Conservation (phyloP, 2,888 invertebrate species). For the Aproaerema taeniolella region DNA sequence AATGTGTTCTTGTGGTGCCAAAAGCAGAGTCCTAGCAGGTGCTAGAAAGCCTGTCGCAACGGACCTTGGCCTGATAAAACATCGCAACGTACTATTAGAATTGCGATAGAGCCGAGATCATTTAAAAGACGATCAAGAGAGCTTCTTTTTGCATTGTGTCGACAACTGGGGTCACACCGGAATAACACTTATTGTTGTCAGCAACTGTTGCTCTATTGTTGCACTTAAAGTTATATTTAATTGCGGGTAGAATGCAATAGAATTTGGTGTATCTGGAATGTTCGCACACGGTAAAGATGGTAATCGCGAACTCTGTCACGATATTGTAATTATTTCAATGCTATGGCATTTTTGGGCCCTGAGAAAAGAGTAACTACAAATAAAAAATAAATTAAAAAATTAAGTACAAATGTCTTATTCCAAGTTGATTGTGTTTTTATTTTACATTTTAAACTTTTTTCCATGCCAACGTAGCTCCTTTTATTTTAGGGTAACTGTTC, state of each 20-base stretch:
- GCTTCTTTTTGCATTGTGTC: conserved; percentile 57
- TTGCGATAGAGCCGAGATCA: conserved; percentile 63
- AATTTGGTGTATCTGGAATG: conserved; percentile 31
- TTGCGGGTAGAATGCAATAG: conserved; percentile 39
- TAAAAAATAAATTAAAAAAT: too few relatives aligned
- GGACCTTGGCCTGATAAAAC: conserved; percentile 64
- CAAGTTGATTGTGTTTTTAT: not conserved
- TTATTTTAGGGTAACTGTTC: too few relatives aligned
- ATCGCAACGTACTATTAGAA: conserved; percentile 58
- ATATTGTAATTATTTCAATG: conserved; percentile 38
- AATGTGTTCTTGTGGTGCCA: conserved; percentile 38
- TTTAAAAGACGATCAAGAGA: conserved; percentile 72
- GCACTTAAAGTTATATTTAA: conserved; percentile 59
- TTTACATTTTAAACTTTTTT: conserved; percentile 2
- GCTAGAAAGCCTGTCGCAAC: conserved; percentile 70
- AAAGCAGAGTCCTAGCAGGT: conserved; percentile 55
- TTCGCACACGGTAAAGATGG: conserved; percentile 38
- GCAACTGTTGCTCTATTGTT: conserved; percentile 48
- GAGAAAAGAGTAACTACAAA: too few relatives aligned
- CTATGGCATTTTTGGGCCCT: conserved; percentile 2
- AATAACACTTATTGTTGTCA: conserved; percentile 53
- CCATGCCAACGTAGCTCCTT: too few relatives aligned
- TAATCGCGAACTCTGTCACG: conserved; percentile 41
- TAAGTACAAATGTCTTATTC: not conserved
- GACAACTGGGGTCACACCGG: conserved; percentile 57